Conservation (phyloP, 2,888 invertebrate genomes). For the Apomyelois bistriatella region DNA sequence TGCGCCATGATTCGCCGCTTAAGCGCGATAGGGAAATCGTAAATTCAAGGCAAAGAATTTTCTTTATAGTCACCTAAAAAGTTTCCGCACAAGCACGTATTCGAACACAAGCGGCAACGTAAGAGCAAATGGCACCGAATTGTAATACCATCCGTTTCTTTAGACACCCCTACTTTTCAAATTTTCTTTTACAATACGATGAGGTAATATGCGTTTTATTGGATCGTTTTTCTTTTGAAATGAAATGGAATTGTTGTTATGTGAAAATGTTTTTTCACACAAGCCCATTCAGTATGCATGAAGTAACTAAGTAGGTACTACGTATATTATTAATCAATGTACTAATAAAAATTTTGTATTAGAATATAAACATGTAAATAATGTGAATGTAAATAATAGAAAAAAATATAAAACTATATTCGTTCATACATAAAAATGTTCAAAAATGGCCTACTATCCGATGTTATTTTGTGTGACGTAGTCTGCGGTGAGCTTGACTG, state of each 20-base stretch:
- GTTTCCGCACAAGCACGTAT: constrained; percentile 61
- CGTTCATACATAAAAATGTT: too few species aligned
- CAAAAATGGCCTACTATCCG: neutral
- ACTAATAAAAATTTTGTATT: too few species aligned
- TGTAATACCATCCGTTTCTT: constrained; percentile 63
- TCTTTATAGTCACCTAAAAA: constrained; percentile 69
- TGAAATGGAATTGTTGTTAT: constrained; percentile 55
- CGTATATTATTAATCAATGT: too few species aligned
- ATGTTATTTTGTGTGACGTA: constrained; percentile 45
- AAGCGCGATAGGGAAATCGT: constrained; percentile 73
- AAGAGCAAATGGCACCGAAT: constrained; percentile 62
- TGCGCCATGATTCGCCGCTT: constrained; percentile 69
- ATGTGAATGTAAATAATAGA: too few species aligned
- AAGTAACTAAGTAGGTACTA: too few species aligned
- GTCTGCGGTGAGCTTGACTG: constrained; percentile 60
- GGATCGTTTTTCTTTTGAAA: constrained; percentile 59
- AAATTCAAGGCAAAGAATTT: constrained; percentile 68
- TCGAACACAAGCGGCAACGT: constrained; percentile 51
- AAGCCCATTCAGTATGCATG: constrained; percentile 14
- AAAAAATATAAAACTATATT: too few species aligned
- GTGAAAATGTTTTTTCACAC: constrained; percentile 35
- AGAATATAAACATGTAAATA: too few species aligned
- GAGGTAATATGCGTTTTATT: constrained; percentile 67
- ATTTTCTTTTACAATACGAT: constrained; percentile 63
- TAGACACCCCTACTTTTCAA: constrained; percentile 60